These are phyloP conservation scores for Pangasianodon hypophthalmus DNA, from an alignment of 2,113 vertebrate genomes.

Conservation along the genomic window DNA sequence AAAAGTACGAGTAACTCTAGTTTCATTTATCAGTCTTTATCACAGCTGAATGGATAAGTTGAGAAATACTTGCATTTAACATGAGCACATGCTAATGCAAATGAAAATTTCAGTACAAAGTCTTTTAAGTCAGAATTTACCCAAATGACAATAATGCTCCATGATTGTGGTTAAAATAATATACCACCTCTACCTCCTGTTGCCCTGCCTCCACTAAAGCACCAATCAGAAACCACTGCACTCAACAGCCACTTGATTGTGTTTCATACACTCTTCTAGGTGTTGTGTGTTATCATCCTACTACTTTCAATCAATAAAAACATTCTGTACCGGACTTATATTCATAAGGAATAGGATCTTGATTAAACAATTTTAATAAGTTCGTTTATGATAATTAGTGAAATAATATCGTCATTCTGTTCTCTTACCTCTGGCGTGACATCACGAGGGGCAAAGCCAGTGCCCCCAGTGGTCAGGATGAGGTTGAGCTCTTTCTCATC, in stretches of 20 bases:
- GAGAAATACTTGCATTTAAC: not conserved
- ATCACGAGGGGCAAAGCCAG: slow-evolving; percentile 95
- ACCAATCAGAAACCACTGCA: not conserved
- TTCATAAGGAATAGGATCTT: not conserved
- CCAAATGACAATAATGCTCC: not conserved
- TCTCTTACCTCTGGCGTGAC: slow-evolving; percentile 94
- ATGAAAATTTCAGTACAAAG: not conserved
- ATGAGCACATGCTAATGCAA: not conserved
- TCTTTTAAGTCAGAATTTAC: not conserved
- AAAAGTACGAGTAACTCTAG: not conserved
- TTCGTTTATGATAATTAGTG: not conserved
- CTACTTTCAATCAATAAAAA: not conserved
- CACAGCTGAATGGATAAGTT: not conserved
- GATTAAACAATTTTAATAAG: not conserved
- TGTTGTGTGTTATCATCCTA: not conserved
- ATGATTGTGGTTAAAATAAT: not conserved
- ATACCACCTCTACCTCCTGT: no score
- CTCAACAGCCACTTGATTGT: not conserved
- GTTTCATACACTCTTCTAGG: not conserved
- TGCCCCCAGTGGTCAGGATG: slow-evolving; percentile 97
- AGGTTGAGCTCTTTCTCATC: slow-evolving; percentile 99
- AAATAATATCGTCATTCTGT: not conserved
- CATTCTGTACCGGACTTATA: not conserved
- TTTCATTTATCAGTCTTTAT: not conserved
- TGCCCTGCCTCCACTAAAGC: not conserved